A percentile compares a stretch with the other conserved stretches of the same genome.
phyloP scores from a whole-genome alignment of 2,888 invertebrate genomes.

The Zootermopsis nevadensis region DNA sequence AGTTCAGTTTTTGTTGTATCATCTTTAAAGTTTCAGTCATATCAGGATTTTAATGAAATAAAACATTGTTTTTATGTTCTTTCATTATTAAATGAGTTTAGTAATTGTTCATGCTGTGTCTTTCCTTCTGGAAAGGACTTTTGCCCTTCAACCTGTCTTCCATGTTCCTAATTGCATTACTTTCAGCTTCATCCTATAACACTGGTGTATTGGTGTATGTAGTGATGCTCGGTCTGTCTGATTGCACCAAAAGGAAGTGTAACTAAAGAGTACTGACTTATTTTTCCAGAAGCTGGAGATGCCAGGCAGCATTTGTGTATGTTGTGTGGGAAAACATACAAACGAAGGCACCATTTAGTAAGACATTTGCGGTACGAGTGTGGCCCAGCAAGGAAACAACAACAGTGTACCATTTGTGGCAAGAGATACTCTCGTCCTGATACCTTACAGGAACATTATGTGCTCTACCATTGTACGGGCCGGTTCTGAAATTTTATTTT shows the following conservation, averaged over 20 bases:
- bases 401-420: conserved; percentile 53
- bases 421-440: conserved; percentile 55
- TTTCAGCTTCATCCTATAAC: too few relatives aligned
- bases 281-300: conserved; percentile 34
- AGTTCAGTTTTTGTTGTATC: too few relatives aligned
- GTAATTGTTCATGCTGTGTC: too few relatives aligned
- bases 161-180: too few relatives aligned
- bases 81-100: too few relatives aligned
- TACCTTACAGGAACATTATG: conserved; percentile 49
- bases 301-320: conserved; percentile 37
- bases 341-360: conserved; percentile 51
- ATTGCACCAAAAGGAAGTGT: not conserved
- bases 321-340: conserved; percentile 53
- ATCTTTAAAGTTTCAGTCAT: too few relatives aligned
- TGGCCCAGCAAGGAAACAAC: conserved; percentile 45
- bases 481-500: not conserved
- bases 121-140: too few relatives aligned
- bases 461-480: conserved; percentile 12
- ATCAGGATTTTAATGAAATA: too few relatives aligned
- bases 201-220: too few relatives aligned
- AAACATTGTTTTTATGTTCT: too few relatives aligned
- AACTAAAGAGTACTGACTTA: conserved; percentile 16
- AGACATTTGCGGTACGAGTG: conserved; percentile 54
- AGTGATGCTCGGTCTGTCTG: too few relatives aligned
- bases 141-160: too few relatives aligned